A percentile compares a stretch with the other conserved stretches of the same genome.
Conservation (phyloP, 2,888 invertebrate genomes). For the Synergus umbraculus region DNA sequence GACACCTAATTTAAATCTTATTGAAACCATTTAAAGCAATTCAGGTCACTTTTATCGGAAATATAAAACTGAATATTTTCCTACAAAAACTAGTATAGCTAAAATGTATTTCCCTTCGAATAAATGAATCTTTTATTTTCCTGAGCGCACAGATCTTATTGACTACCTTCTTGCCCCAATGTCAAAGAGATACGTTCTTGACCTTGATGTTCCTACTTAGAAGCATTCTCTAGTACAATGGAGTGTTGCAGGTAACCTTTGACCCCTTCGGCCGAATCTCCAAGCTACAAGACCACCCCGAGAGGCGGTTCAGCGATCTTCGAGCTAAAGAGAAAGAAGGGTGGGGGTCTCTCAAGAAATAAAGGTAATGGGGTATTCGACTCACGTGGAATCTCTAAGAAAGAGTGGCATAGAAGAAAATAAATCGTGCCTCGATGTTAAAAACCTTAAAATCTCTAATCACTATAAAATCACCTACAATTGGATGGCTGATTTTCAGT, state of each 20-base stretch:
- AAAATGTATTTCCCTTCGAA: too few species aligned
- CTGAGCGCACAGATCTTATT: too few species aligned
- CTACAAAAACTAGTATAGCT: too few species aligned
- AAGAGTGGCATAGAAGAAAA: slow-evolving; percentile 41
- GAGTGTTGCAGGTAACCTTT: slow-evolving; percentile 61
- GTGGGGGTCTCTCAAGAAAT: slow-evolving; percentile 20
- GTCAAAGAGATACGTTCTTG: slow-evolving; percentile 41
- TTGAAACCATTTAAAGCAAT: too few species aligned
- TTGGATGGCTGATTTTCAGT: too few species aligned
- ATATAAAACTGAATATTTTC: too few species aligned
- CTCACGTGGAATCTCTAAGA: slow-evolving; percentile 36
- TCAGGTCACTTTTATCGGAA: too few species aligned
- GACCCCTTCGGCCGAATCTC: slow-evolving; percentile 64
- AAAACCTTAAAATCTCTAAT: neutral
- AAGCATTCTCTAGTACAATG: slow-evolving; percentile 60
- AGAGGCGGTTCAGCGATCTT: neutral
- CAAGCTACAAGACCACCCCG: slow-evolving; percentile 55
- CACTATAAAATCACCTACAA: too few species aligned
- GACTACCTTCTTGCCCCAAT: slow-evolving; percentile 6
- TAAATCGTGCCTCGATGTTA: neutral
- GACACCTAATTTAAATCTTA: too few species aligned
- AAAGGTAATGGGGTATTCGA: slow-evolving; percentile 37
- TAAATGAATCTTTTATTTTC: too few species aligned
- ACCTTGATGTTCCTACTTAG: slow-evolving; percentile 49
- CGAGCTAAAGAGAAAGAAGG: slow-evolving; percentile 2